A percentile compares a stretch with the other conserved stretches of the same genome.
phyloP scores from a whole-genome alignment of 2,113 vertebrate genomes.

The Sphyrna mokarran region DNA sequence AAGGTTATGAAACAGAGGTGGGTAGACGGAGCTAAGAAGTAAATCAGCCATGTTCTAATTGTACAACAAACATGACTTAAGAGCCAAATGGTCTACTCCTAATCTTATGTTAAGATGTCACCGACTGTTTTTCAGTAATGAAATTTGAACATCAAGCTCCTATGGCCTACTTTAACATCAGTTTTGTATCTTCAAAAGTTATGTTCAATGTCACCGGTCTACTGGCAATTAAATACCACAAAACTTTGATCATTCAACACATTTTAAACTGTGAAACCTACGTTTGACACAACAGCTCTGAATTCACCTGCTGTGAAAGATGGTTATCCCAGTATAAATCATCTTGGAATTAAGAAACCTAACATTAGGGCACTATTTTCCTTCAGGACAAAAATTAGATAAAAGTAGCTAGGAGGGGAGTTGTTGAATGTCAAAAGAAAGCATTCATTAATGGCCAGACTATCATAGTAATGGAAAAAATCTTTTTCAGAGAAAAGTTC shows the following conservation, averaged over 20 bases:
- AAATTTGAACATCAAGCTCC: neutral
- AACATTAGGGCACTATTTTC: neutral
- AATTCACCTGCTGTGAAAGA: neutral
- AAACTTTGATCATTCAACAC: neutral
- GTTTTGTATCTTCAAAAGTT: neutral
- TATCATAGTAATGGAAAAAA: neutral
- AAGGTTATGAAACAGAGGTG: neutral
- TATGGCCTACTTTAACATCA: neutral
- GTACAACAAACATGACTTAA: neutral
- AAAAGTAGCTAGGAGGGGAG: neutral
- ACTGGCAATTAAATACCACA: neutral
- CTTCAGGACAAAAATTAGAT: neutral
- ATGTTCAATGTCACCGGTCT: neutral
- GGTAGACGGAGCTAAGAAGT: neutral
- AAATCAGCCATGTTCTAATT: neutral
- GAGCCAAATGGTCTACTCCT: neutral
- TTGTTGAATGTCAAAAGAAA: constrained; percentile 2
- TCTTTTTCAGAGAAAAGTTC: neutral
- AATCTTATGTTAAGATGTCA: neutral
- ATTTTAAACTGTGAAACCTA: neutral
- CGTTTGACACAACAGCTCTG: neutral
- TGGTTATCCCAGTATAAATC: neutral
- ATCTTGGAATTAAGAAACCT: neutral
- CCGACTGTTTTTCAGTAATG: neutral
- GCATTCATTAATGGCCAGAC: neutral